Evolutionary conservation across 1,140 invertebrate genomes (phyloP).

Genomic region (Coelopa frigida): DNA sequence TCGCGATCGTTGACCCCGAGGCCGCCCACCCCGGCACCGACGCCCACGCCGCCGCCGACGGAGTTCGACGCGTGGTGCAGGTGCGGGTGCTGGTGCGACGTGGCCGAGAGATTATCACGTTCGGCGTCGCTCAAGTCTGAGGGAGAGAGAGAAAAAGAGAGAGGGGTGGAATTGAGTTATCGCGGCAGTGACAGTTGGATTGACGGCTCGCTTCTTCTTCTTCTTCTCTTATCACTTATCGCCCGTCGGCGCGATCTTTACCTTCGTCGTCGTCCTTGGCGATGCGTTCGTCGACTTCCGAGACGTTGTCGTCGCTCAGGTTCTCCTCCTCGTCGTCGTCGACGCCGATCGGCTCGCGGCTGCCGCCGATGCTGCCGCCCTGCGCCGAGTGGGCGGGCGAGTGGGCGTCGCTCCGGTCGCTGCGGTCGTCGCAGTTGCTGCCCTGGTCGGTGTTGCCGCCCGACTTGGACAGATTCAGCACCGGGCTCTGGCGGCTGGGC

Average conservation of each 20-base stretch:
- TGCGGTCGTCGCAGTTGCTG: constrained; percentile 51
- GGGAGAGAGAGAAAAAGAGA: constrained; percentile 13
- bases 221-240: constrained; percentile 14
- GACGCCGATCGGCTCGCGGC: constrained; percentile 48
- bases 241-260: constrained; percentile 31
- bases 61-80: constrained; percentile 26
- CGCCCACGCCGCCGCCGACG: constrained; percentile 17
- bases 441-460: constrained; percentile 51
- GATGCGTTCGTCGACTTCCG: constrained; percentile 49
- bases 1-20: constrained; percentile 11
- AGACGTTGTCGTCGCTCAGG: constrained; percentile 74
- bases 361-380: constrained; percentile 49
- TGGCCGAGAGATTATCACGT: constrained; percentile 42
- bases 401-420: constrained; percentile 50
- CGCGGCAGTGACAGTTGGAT: neutral
- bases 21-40: constrained; percentile 3
- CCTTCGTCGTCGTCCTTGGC: constrained; percentile 83
- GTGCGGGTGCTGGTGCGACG: constrained; percentile 25
- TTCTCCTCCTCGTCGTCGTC: constrained; percentile 65
- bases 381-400: constrained; percentile 48
- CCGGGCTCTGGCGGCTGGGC: constrained; percentile 81
- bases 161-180: constrained; percentile 3
- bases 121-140: constrained; percentile 43
- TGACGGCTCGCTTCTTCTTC: neutral
- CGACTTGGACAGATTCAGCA: constrained; percentile 81